These are phyloP conservation scores for Diplogasteroides magnus DNA, from an alignment of 1,140 invertebrate genomes.

Conservation along the genomic window DNA sequence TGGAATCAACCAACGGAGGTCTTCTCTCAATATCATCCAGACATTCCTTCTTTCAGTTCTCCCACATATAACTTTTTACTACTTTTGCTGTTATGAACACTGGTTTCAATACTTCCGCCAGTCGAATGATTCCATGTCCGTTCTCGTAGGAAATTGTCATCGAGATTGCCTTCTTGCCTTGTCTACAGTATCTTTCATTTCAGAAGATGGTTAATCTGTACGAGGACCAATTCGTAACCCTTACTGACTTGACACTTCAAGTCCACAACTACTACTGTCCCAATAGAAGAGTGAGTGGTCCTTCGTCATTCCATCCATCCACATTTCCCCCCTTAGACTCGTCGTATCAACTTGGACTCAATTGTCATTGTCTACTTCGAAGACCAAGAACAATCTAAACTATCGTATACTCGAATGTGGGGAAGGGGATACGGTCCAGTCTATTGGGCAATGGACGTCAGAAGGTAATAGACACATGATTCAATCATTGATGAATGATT, in stretches of 20 bases:
- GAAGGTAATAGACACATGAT: slow-evolving; percentile 9
- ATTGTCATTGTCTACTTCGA: neutral
- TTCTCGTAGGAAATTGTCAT: too few species aligned
- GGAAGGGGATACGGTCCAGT: slow-evolving; percentile 16
- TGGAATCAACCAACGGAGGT: too few species aligned
- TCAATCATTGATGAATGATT: neutral
- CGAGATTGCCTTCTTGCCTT: too few species aligned
- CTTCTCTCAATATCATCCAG: too few species aligned
- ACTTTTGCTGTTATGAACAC: too few species aligned
- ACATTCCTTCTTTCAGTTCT: too few species aligned
- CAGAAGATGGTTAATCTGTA: neutral
- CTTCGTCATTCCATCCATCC: too few species aligned
- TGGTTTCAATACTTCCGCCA: too few species aligned
- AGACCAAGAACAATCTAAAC: slow-evolving; percentile 20
- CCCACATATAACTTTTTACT: too few species aligned
- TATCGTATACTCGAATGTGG: slow-evolving; percentile 12
- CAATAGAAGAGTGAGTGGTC: neutral
- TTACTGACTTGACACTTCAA: neutral
- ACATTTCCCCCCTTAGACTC: neutral
- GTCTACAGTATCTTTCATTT: too few species aligned
- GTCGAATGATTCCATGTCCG: too few species aligned
- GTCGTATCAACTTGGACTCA: neutral
- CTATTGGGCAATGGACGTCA: slow-evolving; percentile 29
- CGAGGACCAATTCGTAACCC: neutral
- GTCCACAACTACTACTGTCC: neutral